Evolutionary conservation across 2,113 vertebrate genomes (phyloP).

Genomic region (Dasyprocta punctata): DNA sequence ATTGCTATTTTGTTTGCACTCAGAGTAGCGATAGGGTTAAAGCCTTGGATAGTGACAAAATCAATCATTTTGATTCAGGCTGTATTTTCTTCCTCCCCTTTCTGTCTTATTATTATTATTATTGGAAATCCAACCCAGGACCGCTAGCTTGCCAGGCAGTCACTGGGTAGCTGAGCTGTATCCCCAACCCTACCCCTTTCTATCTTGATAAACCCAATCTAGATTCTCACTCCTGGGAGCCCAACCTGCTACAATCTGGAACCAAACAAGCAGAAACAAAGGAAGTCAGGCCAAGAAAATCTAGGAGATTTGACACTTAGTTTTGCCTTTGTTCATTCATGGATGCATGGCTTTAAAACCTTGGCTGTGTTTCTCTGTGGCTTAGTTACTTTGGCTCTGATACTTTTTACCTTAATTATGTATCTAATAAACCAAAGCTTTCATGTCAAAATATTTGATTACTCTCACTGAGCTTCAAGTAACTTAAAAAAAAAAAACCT

Average conservation of each 20-base stretch:
- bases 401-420: not conserved
- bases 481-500: not conserved
- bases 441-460: not conserved
- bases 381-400: conserved; percentile 12
- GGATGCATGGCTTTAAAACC: not conserved
- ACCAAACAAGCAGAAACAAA: not conserved
- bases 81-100: not conserved
- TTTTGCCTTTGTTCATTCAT: not conserved
- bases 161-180: too few species aligned
- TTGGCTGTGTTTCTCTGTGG: not conserved
- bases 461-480: not conserved
- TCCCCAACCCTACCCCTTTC: not conserved
- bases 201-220: not conserved
- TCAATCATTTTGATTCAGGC: not conserved
- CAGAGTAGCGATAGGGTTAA: not conserved
- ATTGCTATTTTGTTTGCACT: conserved; percentile 25
- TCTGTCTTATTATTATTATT: not conserved
- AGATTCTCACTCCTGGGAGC: not conserved
- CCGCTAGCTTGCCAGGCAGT: too few species aligned
- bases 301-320: not conserved
- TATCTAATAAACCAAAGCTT: not conserved
- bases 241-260: not conserved
- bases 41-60: not conserved
- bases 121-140: too few species aligned
- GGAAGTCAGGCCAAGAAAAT: not conserved